These are phyloP conservation scores for Lycocerus yunnanus DNA, from an alignment of 2,888 invertebrate species.

Conservation along the genomic window DNA sequence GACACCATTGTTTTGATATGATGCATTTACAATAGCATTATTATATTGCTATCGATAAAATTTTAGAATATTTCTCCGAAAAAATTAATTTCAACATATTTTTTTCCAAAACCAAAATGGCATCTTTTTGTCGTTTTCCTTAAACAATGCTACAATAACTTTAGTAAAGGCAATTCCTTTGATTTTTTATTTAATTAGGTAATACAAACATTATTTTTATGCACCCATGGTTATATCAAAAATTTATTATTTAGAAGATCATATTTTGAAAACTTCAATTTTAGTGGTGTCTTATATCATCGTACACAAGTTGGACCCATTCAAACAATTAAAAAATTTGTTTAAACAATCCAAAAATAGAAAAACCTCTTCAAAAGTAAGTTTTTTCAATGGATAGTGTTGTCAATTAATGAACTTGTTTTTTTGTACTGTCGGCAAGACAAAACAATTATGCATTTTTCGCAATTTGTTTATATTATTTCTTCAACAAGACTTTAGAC, in stretches of 20 bases:
- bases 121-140: constrained; percentile 8
- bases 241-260: constrained; percentile 3
- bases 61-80: constrained; percentile 10
- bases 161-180: constrained; percentile 27
- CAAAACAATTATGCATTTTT: constrained; percentile 43
- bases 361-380: constrained; percentile 23
- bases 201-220: constrained; percentile 8
- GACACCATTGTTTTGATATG: constrained; percentile 46
- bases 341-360: constrained; percentile 18
- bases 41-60: constrained; percentile 26
- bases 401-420: constrained; percentile 24
- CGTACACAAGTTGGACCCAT: constrained; percentile 25
- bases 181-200: constrained; percentile 8
- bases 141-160: constrained; percentile 14
- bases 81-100: constrained; percentile 5
- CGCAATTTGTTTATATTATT: constrained; percentile 23
- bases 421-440: constrained; percentile 51
- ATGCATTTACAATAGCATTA: constrained; percentile 27
- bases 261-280: constrained; percentile 4
- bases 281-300: constrained; percentile 26
- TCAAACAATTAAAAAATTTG: constrained; percentile 14
- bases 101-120: constrained; percentile 16
- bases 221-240: not conserved
- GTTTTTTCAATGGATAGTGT: constrained; percentile 5
- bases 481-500: not conserved